These are phyloP conservation scores for Pseudomyrmex pallidus DNA, from an alignment of 1,140 invertebrate genomes.

Conservation along the genomic window DNA sequence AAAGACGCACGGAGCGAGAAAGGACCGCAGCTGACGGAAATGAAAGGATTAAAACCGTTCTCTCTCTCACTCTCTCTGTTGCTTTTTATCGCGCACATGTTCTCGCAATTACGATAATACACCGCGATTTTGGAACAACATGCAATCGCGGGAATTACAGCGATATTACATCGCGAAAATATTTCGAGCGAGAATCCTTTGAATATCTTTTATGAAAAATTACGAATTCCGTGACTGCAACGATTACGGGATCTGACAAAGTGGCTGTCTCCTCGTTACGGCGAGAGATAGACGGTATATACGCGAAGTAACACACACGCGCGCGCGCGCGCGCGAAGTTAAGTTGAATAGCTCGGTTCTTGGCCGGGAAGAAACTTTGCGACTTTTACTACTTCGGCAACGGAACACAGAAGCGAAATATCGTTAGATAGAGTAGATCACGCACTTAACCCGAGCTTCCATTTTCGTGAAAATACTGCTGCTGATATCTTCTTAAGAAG, in stretches of 20 bases:
- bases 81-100: not conserved
- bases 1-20: constrained; percentile 43
- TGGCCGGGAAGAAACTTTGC: constrained; percentile 11
- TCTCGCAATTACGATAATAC: not conserved
- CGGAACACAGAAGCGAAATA: not conserved
- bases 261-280: not conserved
- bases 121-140: not conserved
- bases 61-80: not conserved
- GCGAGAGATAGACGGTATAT: not conserved
- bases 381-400: constrained; percentile 47
- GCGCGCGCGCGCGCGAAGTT: not conserved
- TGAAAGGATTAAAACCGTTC: constrained; percentile 44
- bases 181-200: not conserved
- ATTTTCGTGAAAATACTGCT: not conserved
- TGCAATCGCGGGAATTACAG: not conserved
- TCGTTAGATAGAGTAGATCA: constrained; percentile 22
- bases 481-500: not conserved
- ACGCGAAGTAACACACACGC: not conserved
- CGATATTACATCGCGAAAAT: not conserved
- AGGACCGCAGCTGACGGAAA: constrained; percentile 7
- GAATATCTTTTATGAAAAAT: not conserved
- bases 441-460: constrained; percentile 17
- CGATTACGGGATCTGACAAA: not conserved
- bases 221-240: not conserved
- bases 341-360: constrained; percentile 10